Conservation (phyloP, 2,797 vertebrate genomes). For the Myotis myotis region DNA sequence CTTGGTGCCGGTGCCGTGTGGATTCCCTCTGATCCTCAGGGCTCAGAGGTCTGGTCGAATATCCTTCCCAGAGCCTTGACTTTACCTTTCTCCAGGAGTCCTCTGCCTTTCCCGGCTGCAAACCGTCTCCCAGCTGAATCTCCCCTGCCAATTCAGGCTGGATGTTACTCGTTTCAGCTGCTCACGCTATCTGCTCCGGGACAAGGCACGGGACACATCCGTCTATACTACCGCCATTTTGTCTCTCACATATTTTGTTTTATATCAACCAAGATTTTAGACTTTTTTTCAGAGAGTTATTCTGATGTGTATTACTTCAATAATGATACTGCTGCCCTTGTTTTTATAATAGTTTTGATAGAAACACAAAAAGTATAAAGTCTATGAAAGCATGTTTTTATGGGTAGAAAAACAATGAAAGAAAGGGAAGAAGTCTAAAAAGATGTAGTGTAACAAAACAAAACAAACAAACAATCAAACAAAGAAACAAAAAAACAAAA, state of each 20-base stretch:
- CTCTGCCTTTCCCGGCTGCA: too few species aligned
- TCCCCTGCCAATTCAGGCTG: too few species aligned
- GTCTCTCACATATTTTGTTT: neutral
- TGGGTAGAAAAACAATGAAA: neutral
- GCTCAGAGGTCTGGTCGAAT: too few species aligned
- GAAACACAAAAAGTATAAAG: neutral
- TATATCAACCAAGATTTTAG: neutral
- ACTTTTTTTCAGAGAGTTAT: neutral
- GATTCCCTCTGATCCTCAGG: too few species aligned
- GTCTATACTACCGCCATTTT: too few species aligned
- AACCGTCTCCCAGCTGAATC: too few species aligned
- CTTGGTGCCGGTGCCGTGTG: too few species aligned
- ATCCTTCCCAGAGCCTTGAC: too few species aligned
- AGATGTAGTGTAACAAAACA: neutral
- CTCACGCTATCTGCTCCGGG: too few species aligned
- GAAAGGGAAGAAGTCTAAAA: neutral
- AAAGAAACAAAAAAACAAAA: neutral
- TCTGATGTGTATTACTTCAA: neutral
- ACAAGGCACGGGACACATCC: too few species aligned
- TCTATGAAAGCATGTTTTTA: neutral
- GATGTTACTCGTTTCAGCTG: too few species aligned
- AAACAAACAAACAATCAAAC: neutral
- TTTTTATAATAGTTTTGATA: constrained; percentile 6
- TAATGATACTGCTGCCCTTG: neutral
- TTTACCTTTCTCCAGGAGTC: too few species aligned